Conservation (phyloP, 2,888 invertebrate species). For the Ypsolopha sequella region DNA sequence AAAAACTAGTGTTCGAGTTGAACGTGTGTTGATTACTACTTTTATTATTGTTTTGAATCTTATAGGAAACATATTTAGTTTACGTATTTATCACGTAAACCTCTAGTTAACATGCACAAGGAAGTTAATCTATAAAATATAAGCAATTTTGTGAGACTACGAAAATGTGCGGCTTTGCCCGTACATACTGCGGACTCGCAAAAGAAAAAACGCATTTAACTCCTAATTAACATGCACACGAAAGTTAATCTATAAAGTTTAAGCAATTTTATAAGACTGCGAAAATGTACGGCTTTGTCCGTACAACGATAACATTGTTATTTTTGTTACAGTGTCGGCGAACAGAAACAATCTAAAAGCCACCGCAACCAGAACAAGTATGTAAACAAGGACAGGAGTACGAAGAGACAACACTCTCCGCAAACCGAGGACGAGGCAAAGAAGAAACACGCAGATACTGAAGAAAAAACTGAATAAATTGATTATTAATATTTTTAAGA, state of each 20-base stretch:
- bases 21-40: not conserved
- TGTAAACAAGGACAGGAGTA: slow-evolving; percentile 33
- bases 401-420: slow-evolving; percentile 36
- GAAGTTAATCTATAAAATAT: no score
- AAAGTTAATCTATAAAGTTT: no score
- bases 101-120: no score
- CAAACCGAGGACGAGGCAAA: slow-evolving; percentile 28
- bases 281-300: no score
- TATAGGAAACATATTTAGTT: no score
- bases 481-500: no score
- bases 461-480: no score
- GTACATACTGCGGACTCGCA: not conserved
- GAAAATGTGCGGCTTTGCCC: no score
- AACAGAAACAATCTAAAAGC: slow-evolving; percentile 72
- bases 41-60: not conserved
- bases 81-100: no score
- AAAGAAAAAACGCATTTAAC: not conserved
- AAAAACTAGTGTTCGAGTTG: no score
- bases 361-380: slow-evolving; percentile 77
- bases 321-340: slow-evolving; percentile 65
- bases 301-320: not conserved
- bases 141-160: no score
- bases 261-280: no score
- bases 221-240: not conserved
- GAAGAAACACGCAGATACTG: slow-evolving; percentile 21